Percentiles rank a stretch among this genome's conserved stretches.
Evolutionary conservation across 2,113 vertebrate genomes (phyloP).

Genomic region (Halichoerus grypus): DNA sequence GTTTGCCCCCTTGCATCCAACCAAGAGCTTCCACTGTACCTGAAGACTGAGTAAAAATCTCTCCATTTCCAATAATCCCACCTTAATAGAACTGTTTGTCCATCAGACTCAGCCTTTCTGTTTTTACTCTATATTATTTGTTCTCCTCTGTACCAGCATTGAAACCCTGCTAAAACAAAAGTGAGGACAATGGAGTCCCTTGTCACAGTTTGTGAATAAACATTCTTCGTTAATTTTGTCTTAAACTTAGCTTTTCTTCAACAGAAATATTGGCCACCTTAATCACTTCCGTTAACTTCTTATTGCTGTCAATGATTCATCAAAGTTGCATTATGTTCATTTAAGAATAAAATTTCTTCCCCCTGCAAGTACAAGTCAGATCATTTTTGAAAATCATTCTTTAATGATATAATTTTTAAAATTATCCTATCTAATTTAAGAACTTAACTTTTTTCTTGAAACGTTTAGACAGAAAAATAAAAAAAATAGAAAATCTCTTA

Average conservation of each 20-base stretch:
- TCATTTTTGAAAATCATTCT: not conserved
- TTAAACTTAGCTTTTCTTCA: not conserved
- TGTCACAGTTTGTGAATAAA: not conserved
- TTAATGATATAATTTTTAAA: not conserved
- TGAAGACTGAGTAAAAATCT: not conserved
- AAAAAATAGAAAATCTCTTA: not conserved
- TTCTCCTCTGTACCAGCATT: not conserved
- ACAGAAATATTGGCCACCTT: not conserved
- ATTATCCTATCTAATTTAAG: not conserved
- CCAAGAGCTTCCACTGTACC: not conserved
- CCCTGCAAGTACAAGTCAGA: not conserved
- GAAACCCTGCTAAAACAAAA: not conserved
- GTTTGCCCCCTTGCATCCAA: not conserved
- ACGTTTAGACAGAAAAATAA: not conserved
- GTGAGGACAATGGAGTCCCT: not conserved
- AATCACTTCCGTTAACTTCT: not conserved
- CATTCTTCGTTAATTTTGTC: not conserved
- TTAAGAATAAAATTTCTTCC: not conserved
- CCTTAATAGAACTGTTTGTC: not conserved
- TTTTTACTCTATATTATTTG: not conserved
- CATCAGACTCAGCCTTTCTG: not conserved
- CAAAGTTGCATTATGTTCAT: not conserved
- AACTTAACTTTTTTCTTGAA: not conserved
- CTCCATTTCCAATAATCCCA: not conserved
- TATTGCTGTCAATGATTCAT: not conserved